phyloP scores from a whole-genome alignment of 2,888 invertebrate species.

The Volucella inflata region DNA sequence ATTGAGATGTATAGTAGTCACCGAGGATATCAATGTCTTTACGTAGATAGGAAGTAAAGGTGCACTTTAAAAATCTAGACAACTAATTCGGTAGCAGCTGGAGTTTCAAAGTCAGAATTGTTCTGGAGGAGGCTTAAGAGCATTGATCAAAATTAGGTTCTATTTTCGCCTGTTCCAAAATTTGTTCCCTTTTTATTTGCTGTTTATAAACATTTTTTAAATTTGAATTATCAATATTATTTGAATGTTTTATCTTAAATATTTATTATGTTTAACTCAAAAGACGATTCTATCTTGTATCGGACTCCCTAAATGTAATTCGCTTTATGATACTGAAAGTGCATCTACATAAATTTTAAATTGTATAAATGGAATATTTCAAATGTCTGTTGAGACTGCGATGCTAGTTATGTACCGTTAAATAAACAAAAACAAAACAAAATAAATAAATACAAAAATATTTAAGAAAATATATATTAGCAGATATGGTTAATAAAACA shows the following conservation, averaged over 20 bases:
- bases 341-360: background rate
- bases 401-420: slow-evolving; percentile 61
- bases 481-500: no score
- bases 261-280: background rate
- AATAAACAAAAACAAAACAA: slow-evolving; percentile 32
- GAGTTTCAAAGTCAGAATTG: no score
- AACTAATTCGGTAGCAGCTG: no score
- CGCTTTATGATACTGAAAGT: slow-evolving; percentile 9
- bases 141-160: no score
- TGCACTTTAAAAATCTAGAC: no score
- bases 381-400: slow-evolving; percentile 66
- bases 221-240: background rate
- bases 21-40: no score
- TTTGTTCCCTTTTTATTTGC: no score
- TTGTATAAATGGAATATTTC: slow-evolving; percentile 14
- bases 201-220: no score
- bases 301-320: background rate
- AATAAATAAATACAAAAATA: slow-evolving; percentile 22
- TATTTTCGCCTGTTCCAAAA: no score
- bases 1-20: no score
- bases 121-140: no score
- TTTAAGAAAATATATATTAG: slow-evolving; percentile 49
- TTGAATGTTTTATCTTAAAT: background rate
- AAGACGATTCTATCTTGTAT: background rate
- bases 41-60: no score